A percentile compares a stretch with the other conserved stretches of the same genome.
Conservation (phyloP, 2,888 invertebrate species). For the Cryptus armator region DNA sequence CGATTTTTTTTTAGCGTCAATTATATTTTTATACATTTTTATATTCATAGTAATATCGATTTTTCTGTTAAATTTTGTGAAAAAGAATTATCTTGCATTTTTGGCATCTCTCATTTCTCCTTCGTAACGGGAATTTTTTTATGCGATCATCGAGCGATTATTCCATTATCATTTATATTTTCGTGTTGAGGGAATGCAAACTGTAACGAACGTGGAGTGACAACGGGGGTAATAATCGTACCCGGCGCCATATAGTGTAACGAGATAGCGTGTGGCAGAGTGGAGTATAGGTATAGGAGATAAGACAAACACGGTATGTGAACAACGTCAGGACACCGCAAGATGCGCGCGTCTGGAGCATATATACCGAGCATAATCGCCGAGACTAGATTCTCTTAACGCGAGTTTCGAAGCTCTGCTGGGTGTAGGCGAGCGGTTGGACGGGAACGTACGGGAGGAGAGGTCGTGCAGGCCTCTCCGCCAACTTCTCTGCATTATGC, state of each 20-base stretch:
- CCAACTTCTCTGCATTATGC: conserved; percentile 69
- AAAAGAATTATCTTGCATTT: too few relatives aligned
- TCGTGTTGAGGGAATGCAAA: not conserved
- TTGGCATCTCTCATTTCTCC: too few relatives aligned
- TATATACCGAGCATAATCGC: conserved; percentile 54
- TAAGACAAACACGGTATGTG: conserved; percentile 14
- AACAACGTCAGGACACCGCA: conserved; percentile 48
- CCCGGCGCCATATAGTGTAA: not conserved
- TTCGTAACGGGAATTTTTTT: not conserved
- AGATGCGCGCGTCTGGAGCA: conserved; percentile 48
- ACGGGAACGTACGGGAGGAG: not conserved
- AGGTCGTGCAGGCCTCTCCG: conserved; percentile 51
- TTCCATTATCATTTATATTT: not conserved
- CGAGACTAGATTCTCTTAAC: conserved; percentile 68
- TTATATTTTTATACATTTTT: too few relatives aligned
- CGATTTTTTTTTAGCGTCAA: too few relatives aligned
- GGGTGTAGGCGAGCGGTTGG: not conserved
- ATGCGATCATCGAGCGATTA: not conserved
- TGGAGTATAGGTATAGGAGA: not conserved
- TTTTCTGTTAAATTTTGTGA: too few relatives aligned
- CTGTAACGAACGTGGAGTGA: conserved; percentile 29
- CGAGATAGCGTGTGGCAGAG: conserved; percentile 24
- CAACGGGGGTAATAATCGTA: conserved; percentile 47
- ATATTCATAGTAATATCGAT: too few relatives aligned
- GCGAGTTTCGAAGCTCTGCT: conserved; percentile 63